Base-by-base conservation (phyloP, 2,888 invertebrate species). In the Troides helena region DNA sequence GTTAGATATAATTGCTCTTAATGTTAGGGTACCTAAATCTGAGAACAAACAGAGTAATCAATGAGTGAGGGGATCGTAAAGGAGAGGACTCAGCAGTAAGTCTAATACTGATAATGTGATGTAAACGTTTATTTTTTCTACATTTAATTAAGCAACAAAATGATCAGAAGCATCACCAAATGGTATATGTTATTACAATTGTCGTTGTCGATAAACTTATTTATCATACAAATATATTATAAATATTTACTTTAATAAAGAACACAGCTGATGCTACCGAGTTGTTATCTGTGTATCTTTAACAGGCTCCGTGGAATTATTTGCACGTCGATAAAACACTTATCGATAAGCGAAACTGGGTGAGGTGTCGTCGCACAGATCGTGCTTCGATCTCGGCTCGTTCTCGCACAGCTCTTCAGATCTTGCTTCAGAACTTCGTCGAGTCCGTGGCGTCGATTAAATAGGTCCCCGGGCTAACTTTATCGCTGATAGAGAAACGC, bases 271-370 rank as follows among this genome's bases (percentile, higher is more conserved):
- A 65, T 56, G 53, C 59, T 18, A 61, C 12, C 53, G 53, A 25
- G 30, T 6, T 30, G 14, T 60, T 53, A 67, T 64, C 63, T 12
- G 2, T 17, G 39, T 60, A 61, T 60, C 64, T 60, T n/a, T 23
- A 59, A 60, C 59, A 59, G 21, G 46, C 59, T 59, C 59, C 39
- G 23, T 60, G 21, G 65, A 60, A 61, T 65, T 69, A 69, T 65
- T 65, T 69, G 56, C 21, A 43, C 56, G 43, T 25, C 7, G 64
- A 65, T 65, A 69, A 68, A 59, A 50, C 50, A 59, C 21, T 36
- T 59, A 18, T 39, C 50, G 63, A 68, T 63, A 68, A 68, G 63
- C 50, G 58, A 63, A 63, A 59, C 36, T 59, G 39, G 59, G 68
- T 46, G 68, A 68, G 63, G 63, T 46, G 23, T 5, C 39, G 64